These are phyloP conservation scores for Drosophila sturtevanti DNA, from an alignment of 1,140 invertebrate genomes.

Conservation along the genomic window DNA sequence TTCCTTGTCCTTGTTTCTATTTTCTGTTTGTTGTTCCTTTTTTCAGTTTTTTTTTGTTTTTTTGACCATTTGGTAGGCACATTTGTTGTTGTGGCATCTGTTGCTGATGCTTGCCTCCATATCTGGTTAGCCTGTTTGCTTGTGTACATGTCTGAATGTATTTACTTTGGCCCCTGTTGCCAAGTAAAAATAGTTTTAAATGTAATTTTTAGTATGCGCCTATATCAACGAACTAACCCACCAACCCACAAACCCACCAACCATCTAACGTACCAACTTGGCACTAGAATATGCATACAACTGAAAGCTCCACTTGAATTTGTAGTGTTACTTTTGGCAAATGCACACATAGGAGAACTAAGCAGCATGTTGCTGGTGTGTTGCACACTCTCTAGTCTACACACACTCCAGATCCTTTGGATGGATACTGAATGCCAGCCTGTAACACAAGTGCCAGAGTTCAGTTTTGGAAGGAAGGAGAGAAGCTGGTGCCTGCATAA, in stretches of 20 bases:
- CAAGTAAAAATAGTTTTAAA: constrained; percentile 71
- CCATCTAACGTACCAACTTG: constrained; percentile 20
- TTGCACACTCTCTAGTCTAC: constrained; percentile 15
- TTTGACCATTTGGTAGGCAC: constrained; percentile 42
- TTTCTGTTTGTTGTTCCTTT: constrained; percentile 29
- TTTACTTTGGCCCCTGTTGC: constrained; percentile 50
- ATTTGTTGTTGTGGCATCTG: constrained; percentile 72
- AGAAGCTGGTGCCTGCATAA: constrained; percentile 65
- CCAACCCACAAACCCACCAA: background rate
- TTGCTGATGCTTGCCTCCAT: constrained; percentile 48
- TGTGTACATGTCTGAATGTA: constrained; percentile 30
- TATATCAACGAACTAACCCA: background rate
- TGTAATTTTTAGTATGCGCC: constrained; percentile 69
- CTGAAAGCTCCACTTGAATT: constrained; percentile 50
- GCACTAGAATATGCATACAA: constrained; percentile 54
- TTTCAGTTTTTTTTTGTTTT: constrained; percentile 36
- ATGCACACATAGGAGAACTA: too few species aligned
- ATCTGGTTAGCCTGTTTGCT: constrained; percentile 64
- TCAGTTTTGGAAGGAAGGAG: constrained; percentile 46
- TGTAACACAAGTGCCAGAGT: constrained; percentile 42
- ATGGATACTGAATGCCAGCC: constrained; percentile 14
- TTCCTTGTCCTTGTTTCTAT: constrained; percentile 47
- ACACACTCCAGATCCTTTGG: constrained; percentile 35
- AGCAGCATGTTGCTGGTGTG: constrained; percentile 30
- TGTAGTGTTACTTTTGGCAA: constrained; percentile 77